Conservation (phyloP, 2,888 invertebrate genomes). For the Rhingia campestris region DNA sequence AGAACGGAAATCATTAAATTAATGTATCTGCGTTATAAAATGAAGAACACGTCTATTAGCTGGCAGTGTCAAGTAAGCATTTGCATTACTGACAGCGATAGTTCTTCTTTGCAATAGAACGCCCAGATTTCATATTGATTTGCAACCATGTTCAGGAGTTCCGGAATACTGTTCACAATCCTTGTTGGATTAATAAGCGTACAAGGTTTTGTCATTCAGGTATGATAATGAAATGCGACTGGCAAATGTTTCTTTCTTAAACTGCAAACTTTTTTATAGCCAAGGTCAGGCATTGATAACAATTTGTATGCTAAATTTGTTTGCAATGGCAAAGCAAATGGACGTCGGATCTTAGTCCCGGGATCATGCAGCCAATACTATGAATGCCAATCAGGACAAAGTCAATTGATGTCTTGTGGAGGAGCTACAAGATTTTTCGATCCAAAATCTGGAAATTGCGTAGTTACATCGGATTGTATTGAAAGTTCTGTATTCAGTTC, state of each 20-base stretch:
- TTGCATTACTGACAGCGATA: conserved; percentile 26
- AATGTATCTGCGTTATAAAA: conserved; percentile 63
- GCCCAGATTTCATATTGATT: neutral
- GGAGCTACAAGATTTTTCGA: conserved; percentile 76
- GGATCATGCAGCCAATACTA: conserved; percentile 80
- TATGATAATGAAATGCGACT: neutral
- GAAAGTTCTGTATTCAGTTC: conserved; percentile 41
- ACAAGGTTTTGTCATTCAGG: conserved; percentile 57
- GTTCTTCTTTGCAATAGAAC: neutral
- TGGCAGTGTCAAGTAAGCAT: conserved; percentile 55
- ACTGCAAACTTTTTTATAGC: neutral
- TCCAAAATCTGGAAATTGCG: conserved; percentile 76
- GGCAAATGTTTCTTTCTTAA: neutral
- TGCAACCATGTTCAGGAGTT: conserved; percentile 25
- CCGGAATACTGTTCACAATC: conserved; percentile 30
- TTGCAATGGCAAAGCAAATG: conserved; percentile 77
- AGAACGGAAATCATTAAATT: conserved; percentile 31
- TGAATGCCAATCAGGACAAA: conserved; percentile 77
- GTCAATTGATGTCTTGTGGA: conserved; percentile 75
- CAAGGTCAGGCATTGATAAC: conserved; percentile 75
- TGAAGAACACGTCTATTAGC: neutral
- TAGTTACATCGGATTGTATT: conserved; percentile 78
- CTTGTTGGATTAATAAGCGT: conserved; percentile 37
- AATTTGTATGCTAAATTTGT: conserved; percentile 77
- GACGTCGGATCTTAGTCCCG: conserved; percentile 78